Conservation (phyloP, 2,888 invertebrate genomes). For the Ormyrus rosae region DNA sequence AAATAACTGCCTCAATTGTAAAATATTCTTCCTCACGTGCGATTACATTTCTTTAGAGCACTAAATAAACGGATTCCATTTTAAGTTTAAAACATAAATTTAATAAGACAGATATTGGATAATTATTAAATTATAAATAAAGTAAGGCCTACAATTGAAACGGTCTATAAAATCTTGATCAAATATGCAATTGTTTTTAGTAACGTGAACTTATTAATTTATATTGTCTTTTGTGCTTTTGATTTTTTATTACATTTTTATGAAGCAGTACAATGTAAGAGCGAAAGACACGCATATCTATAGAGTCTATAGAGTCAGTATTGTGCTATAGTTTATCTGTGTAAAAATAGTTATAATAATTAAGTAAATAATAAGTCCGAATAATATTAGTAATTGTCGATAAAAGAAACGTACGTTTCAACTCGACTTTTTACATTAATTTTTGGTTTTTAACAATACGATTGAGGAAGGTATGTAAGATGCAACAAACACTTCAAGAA, state of each 20-base stretch:
- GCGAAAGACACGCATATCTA: constrained; percentile 48
- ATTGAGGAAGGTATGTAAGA: background rate
- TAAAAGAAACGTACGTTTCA: background rate
- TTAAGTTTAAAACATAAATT: background rate
- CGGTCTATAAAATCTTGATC: constrained; percentile 21
- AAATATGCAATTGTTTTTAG: background rate
- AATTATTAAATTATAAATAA: too few relatives aligned
- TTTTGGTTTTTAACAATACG: background rate
- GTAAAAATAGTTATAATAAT: constrained; percentile 31
- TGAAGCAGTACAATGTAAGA: constrained; percentile 29
- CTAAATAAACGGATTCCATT: too few relatives aligned
- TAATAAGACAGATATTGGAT: too few relatives aligned
- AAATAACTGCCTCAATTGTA: too few relatives aligned
- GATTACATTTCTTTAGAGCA: too few relatives aligned
- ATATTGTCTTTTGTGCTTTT: background rate
- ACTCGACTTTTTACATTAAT: constrained; percentile 26
- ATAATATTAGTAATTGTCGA: background rate
- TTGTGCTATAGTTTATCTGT: constrained; percentile 30
- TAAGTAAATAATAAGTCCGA: constrained; percentile 2
- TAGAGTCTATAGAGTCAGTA: constrained; percentile 36
- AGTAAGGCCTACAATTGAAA: constrained; percentile 21
- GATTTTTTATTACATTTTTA: background rate
- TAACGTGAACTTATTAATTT: background rate
- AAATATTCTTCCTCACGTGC: too few relatives aligned
- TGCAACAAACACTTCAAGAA: background rate